These are phyloP conservation scores for Argya squamiceps DNA, from an alignment of 2,797 vertebrate species.

Conservation along the genomic window DNA sequence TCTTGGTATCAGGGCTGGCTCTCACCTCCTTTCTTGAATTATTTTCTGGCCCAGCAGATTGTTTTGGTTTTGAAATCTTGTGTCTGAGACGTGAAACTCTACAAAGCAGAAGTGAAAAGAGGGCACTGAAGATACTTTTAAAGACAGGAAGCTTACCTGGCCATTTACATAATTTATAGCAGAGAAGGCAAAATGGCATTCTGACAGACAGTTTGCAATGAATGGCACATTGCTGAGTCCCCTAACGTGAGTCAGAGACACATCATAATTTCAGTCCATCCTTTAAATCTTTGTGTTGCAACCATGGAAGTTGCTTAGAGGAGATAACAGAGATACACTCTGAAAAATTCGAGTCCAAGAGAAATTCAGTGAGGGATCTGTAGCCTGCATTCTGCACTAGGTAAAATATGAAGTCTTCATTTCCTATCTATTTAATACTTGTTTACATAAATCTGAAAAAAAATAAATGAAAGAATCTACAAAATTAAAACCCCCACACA, in stretches of 20 bases:
- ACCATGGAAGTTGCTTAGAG: neutral
- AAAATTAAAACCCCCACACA: accelerated
- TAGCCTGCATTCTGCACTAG: neutral
- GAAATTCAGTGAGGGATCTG: neutral
- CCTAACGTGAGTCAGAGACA: neutral
- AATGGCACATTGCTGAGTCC: neutral
- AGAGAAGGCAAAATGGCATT: neutral
- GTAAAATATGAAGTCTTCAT: accelerated
- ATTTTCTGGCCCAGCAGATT: neutral
- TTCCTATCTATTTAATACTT: neutral
- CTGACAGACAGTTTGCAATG: neutral
- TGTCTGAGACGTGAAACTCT: neutral
- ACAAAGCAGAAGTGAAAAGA: neutral
- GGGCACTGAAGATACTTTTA: neutral
- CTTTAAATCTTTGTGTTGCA: neutral
- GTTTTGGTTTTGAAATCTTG: neutral
- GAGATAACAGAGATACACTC: neutral
- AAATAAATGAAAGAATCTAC: neutral
- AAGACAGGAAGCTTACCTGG: neutral
- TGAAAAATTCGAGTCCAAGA: neutral
- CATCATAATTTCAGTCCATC: neutral
- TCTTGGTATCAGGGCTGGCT: neutral
- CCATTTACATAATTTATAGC: neutral
- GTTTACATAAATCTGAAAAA: neutral
- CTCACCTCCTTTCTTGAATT: neutral